Base-by-base conservation (phyloP, 1,140 invertebrate species). In the Aphidius gifuensis region DNA sequence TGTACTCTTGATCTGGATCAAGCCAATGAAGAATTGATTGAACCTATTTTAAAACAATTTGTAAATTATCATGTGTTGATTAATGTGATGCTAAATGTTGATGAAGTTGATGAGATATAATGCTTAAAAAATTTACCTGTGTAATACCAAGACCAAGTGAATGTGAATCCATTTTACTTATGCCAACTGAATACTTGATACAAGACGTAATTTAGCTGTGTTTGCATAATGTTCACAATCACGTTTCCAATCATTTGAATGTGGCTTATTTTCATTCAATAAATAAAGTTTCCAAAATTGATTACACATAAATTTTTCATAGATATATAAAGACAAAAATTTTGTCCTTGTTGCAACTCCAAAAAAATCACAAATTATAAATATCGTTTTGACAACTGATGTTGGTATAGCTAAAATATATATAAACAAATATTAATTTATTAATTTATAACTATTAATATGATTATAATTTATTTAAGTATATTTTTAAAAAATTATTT, bases 131-230 rank as follows among this genome's bases (percentile, higher is more conserved):
- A 65, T 50, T 44, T 72, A 77, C 75, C 58, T 71, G 68, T 23
- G 69, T 61, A 56, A 74, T 67, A 46, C 58, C 51, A 38, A 78
- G 60, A 9, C 47, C 50, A 9, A 42, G 64, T 1, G 60, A 49
- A 66, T 69, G 59, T 47, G 71, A 74, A 32, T 76, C 71, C 60
- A 79, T 68, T 70, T 79, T 78, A 60, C 69, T 72, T 5, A n/a
- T n/a, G 74, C 75, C 47, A 79, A 62, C 53, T 78, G 75, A 53
- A 79, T 71, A 45, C 74, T 77, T 5, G 69, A 71, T 58, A 79
- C 60, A 9, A 76, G 65, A 61, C 72, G 62, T 50, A 74, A 32
- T 66, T 68, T 69, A 5, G 65, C 43, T 53, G 71, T 45, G 47
- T 55, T 62, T 43, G 69, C 62, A 43, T 67, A 64, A 39, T 57